Evolutionary conservation across 2,888 invertebrate genomes (phyloP).

Genomic region (Dicroscelio sp.): DNA sequence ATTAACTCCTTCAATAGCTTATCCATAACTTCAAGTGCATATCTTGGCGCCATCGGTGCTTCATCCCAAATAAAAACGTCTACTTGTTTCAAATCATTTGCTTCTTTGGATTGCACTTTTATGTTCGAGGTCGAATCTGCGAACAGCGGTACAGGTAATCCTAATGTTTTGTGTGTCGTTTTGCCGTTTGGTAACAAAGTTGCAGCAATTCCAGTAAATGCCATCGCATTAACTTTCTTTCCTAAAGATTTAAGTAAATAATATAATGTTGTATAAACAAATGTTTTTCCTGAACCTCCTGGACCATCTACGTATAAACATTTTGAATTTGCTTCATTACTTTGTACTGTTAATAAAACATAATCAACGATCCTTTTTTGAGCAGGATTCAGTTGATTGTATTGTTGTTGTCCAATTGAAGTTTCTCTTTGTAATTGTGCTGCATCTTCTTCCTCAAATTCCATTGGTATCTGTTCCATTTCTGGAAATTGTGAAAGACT

Average conservation of each 20-base stretch:
- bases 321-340: not conserved
- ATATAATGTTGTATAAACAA: not conserved
- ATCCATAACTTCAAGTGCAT: conserved; percentile 52
- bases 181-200: conserved; percentile 84
- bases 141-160: conserved; percentile 56
- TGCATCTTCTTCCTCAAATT: not conserved
- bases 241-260: not conserved
- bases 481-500: conserved; percentile 4
- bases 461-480: conserved; percentile 11
- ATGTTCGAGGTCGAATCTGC: conserved; percentile 42
- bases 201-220: conserved; percentile 67
- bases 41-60: conserved; percentile 27
- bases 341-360: not conserved
- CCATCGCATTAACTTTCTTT: conserved; percentile 57
- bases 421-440: not conserved
- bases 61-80: conserved; percentile 75
- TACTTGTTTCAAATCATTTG: not conserved
- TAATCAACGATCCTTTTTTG: not conserved
- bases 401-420: not conserved
- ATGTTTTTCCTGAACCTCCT: not conserved
- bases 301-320: not conserved
- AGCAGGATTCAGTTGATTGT: not conserved
- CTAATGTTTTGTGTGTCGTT: conserved; percentile 88
- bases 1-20: conserved; percentile 81
- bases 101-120: not conserved